phyloP scores from a whole-genome alignment of 2,797 vertebrate genomes.

The Oophaga sylvatica region DNA sequence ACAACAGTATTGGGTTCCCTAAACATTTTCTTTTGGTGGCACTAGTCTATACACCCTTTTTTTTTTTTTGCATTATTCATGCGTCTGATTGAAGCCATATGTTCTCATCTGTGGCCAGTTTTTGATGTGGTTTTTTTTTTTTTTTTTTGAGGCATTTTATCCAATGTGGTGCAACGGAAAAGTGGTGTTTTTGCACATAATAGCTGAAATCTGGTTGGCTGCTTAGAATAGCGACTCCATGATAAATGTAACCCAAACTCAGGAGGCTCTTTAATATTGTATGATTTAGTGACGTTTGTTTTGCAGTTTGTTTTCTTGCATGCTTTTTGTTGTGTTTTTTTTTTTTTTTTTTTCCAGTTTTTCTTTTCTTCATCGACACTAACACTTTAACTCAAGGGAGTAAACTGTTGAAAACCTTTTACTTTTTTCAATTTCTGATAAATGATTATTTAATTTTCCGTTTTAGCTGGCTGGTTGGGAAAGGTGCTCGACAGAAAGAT shows the following conservation, averaged over 20 bases:
- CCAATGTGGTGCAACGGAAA: too few species aligned
- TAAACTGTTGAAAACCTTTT: neutral
- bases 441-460: neutral
- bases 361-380: neutral
- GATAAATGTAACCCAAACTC: neutral
- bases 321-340: neutral
- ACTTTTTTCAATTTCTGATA: neutral
- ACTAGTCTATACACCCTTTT: too few species aligned
- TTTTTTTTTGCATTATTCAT: too few species aligned
- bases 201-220: neutral
- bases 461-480: conserved; percentile 88
- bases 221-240: neutral
- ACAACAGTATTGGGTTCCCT: too few species aligned
- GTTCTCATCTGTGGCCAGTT: too few species aligned
- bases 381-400: too few species aligned
- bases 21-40: too few species aligned
- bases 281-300: neutral
- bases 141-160: too few species aligned
- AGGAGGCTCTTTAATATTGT: neutral
- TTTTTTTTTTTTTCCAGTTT: neutral
- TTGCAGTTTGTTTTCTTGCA: neutral
- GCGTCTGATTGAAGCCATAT: too few species aligned
- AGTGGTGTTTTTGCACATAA: neutral
- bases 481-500: conserved; percentile 86
- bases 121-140: too few species aligned